phyloP scores from a whole-genome alignment of 2,888 invertebrate species.

The Acronicta leporina region DNA sequence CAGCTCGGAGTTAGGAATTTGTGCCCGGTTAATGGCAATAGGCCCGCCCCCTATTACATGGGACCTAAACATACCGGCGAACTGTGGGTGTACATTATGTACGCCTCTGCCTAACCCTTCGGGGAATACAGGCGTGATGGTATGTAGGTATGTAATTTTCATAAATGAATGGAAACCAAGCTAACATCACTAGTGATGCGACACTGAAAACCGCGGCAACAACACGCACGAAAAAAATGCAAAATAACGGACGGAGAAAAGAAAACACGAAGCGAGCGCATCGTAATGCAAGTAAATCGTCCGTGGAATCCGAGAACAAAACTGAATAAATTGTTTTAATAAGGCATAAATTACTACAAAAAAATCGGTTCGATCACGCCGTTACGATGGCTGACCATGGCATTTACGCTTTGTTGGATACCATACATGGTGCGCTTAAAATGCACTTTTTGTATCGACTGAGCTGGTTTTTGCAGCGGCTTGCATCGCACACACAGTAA shows the following conservation, averaged over 20 bases:
- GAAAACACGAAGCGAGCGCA: conserved; percentile 75
- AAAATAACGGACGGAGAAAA: conserved; percentile 77
- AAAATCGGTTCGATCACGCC: conserved; percentile 77
- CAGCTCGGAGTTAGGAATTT: no score
- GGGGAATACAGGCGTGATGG: no score
- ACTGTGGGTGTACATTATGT: no score
- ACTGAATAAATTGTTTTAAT: conserved; percentile 86
- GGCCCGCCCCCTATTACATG: no score
- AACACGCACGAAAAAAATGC: conserved; percentile 62
- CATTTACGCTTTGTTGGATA: conserved; percentile 85
- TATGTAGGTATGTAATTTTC: no score
- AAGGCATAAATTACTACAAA: conserved; percentile 82
- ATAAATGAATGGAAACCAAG: no score
- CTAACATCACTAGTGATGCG: conserved; percentile 46
- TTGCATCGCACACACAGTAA: conserved; percentile 63
- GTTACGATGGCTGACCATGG: conserved; percentile 87
- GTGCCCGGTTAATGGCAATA: no score
- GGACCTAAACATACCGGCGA: no score
- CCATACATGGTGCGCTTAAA: conserved; percentile 77
- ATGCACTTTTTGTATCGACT: conserved; percentile 76
- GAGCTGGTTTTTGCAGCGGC: conserved; percentile 63
- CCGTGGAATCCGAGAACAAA: conserved; percentile 79
- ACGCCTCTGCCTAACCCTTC: no score
- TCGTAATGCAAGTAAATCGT: conserved; percentile 79
- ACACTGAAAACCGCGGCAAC: conserved; percentile 39